These are phyloP conservation scores for Anastrepha obliqua DNA, from an alignment of 1,140 invertebrate genomes.

Conservation along the genomic window DNA sequence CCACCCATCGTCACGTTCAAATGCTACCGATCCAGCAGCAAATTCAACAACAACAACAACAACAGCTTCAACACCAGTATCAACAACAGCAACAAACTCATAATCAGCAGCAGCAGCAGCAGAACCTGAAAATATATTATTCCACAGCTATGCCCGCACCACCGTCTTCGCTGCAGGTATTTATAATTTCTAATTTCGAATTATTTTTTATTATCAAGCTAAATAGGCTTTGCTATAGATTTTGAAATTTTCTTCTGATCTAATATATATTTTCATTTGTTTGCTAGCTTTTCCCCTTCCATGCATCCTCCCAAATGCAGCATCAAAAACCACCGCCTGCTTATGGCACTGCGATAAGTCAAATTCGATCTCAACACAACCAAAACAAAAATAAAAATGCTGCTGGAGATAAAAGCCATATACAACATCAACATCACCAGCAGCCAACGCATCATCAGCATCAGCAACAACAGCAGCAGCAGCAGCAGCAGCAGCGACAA, in stretches of 20 bases:
- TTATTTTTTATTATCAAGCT: too few species aligned
- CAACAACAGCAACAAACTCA: constrained; percentile 60
- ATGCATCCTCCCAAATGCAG: constrained; percentile 59
- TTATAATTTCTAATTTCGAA: constrained; percentile 34
- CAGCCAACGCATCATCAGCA: neutral
- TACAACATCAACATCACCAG: constrained; percentile 48
- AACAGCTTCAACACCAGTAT: constrained; percentile 52
- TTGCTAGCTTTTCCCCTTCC: constrained; percentile 67
- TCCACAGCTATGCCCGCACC: constrained; percentile 65
- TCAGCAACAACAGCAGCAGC: neutral
- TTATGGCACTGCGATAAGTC: constrained; percentile 73
- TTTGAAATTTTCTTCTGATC: neutral
- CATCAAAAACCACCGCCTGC: constrained; percentile 72
- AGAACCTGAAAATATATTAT: constrained; percentile 67
- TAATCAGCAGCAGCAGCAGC: constrained; percentile 59
- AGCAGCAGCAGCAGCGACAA: neutral
- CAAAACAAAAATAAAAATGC: constrained; percentile 67
- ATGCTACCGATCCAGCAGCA: constrained; percentile 51
- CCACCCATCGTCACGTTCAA: constrained; percentile 18
- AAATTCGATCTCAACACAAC: constrained; percentile 74
- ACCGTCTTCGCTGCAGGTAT: constrained; percentile 68
- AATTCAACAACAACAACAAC: constrained; percentile 49
- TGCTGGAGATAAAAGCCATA: constrained; percentile 53
- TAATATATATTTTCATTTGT: neutral
- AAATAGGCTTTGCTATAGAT: too few species aligned